phyloP scores from a whole-genome alignment of 2,797 vertebrate species.

The Rhyacichthys aspro region DNA sequence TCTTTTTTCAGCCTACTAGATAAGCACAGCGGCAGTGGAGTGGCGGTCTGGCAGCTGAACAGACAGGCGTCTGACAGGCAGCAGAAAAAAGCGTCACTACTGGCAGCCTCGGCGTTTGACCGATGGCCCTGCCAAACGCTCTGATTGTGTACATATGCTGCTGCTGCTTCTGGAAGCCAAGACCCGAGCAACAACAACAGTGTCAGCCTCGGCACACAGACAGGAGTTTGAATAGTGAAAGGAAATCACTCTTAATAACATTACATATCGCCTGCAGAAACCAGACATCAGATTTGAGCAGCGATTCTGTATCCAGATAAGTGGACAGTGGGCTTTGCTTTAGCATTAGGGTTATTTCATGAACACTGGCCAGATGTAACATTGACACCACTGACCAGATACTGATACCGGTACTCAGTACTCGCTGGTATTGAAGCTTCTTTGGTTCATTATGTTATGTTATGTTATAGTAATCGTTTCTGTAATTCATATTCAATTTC shows the following conservation, averaged over 20 bases:
- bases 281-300: conserved; percentile 6
- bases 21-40: conserved; percentile 49
- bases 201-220: neutral
- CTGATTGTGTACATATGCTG: conserved; percentile 35
- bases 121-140: conserved; percentile 33
- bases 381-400: neutral
- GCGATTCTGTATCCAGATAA: neutral
- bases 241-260: conserved; percentile 8
- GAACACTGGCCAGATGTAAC: neutral
- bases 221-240: neutral
- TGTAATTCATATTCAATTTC: too few relatives aligned
- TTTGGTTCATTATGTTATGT: too few relatives aligned
- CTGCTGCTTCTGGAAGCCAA: conserved; percentile 10
- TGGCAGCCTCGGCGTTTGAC: conserved; percentile 33
- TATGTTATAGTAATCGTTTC: too few relatives aligned
- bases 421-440: too few relatives aligned
- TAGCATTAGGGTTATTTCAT: neutral
- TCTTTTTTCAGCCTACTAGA: conserved; percentile 26
- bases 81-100: conserved; percentile 25
- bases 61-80: conserved; percentile 34
- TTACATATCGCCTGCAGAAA: neutral
- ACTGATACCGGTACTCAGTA: too few relatives aligned
- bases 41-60: conserved; percentile 37
- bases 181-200: conserved; percentile 17
- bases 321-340: too few relatives aligned